phyloP scores from a whole-genome alignment of 2,888 invertebrate genomes.

The Uropetala carovei region DNA sequence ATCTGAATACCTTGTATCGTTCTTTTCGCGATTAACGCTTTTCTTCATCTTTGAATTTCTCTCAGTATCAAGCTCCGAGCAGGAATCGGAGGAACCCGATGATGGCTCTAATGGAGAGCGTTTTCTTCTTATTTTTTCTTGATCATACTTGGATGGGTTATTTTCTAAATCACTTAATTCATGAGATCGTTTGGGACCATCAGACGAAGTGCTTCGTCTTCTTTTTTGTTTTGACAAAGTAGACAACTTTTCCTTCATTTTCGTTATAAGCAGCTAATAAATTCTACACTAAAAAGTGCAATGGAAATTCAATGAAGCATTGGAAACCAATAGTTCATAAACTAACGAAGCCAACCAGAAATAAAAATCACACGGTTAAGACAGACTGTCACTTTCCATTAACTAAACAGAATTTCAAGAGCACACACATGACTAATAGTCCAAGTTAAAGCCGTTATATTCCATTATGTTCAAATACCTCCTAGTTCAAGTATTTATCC shows the following conservation, averaged over 20 bases:
- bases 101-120: background rate
- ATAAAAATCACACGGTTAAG: no score
- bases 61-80: conserved; percentile 43
- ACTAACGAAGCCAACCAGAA: no score
- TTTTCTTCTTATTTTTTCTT: conserved; percentile 30
- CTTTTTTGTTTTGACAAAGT: conserved; percentile 41
- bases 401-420: no score
- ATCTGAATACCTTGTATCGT: conserved; percentile 44
- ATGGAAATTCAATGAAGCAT: no score
- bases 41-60: conserved; percentile 65
- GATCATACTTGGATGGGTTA: background rate
- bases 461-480: no score
- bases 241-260: background rate
- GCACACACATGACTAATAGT: no score
- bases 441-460: no score
- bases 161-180: conserved; percentile 49
- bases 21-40: conserved; percentile 38
- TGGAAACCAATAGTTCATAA: no score
- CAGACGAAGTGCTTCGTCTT: conserved; percentile 56
- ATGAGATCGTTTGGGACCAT: conserved; percentile 14
- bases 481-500: no score
- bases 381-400: no score
- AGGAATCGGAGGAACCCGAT: conserved; percentile 49
- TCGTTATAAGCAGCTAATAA: background rate
- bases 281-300: no score